These are phyloP conservation scores for Griposia aprilina DNA, from an alignment of 2,888 invertebrate species.

Conservation along the genomic window DNA sequence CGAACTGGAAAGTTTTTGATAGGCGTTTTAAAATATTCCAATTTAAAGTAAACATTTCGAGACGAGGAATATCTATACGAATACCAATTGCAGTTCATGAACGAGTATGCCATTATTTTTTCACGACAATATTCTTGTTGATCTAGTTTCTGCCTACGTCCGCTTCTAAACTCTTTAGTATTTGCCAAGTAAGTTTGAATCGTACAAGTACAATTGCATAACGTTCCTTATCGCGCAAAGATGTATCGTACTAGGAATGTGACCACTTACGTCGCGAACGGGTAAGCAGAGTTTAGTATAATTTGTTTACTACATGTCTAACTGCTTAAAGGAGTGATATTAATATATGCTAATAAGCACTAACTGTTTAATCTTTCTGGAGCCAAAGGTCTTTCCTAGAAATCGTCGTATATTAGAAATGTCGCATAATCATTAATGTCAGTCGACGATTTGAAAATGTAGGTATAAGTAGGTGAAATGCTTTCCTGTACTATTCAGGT, in stretches of 20 bases:
- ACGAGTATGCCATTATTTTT: background rate
- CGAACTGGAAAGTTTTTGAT: background rate
- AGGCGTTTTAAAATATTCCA: background rate
- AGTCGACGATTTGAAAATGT: constrained; percentile 11
- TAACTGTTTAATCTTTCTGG: constrained; percentile 12
- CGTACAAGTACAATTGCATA: constrained; percentile 63
- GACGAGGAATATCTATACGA: background rate
- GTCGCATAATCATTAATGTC: constrained; percentile 5
- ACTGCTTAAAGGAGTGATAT: constrained; percentile 18
- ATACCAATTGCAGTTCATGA: background rate
- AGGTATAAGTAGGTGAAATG: background rate
- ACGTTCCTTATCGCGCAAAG: constrained; percentile 61
- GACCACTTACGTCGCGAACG: constrained; percentile 47
- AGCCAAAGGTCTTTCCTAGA: constrained; percentile 44
- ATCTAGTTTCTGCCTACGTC: constrained; percentile 47
- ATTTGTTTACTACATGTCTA: constrained; percentile 44
- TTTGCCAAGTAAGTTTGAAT: constrained; percentile 46
- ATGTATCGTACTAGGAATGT: constrained; percentile 57
- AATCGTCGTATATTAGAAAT: constrained; percentile 13
- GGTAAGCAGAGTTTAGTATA: constrained; percentile 47
- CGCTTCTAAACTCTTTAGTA: constrained; percentile 33
- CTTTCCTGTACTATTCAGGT: background rate
- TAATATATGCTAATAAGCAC: constrained; percentile 38
- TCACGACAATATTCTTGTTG: background rate
- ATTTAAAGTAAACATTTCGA: background rate